Evolutionary conservation across 2,797 vertebrate genomes (phyloP), one percentile per base, ranked within the genome.

Genomic region (Scleropages formosus): DNA sequence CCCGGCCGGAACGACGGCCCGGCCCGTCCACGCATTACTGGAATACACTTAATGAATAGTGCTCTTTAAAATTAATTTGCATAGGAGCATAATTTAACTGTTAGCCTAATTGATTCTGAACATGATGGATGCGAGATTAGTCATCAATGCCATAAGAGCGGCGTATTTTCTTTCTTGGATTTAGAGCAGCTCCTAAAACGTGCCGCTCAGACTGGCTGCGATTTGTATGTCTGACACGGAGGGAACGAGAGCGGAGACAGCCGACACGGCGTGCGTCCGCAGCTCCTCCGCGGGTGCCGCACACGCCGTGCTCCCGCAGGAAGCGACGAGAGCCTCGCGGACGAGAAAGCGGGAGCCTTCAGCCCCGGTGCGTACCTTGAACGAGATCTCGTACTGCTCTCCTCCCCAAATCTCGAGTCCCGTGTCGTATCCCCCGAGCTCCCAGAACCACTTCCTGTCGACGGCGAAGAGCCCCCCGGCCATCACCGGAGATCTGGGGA

Each of bases 391-490:
- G 11, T 70, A 70, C 68, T 70, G 68, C 24, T 56, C 68, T 86
- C 97, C 97, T 86, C 97, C 97, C 97, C 97, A 99, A 89, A 99
- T 99, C 89, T 99, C 97, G 93, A 70, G 68, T 16, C 68, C 68
- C 7, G 68, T 49, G 46, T 70, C 68, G 16, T 70, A 70, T 56
- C 68, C 68, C 81, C 94, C 94, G 81, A 96, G 87, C 83, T 95
- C 93, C 94, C 94, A 96, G 89, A 99, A 99, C 97, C 97, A 99
- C 89, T 95, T 96, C 89, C 94, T 96, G 82, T 99, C 94, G 80
- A 99, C 94, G 15, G 97, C 95, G 47, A 99, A 99, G 73, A 99
- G 91, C 68, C 97, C 97, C 2, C 97, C 97, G 0, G 97, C 97
- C 97, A 99, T 99, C 84, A 99, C 96, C 0, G 97, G 97, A 73